Base-by-base conservation (phyloP, 2,113 vertebrate genomes). In the Vulpes lagopus region DNA sequence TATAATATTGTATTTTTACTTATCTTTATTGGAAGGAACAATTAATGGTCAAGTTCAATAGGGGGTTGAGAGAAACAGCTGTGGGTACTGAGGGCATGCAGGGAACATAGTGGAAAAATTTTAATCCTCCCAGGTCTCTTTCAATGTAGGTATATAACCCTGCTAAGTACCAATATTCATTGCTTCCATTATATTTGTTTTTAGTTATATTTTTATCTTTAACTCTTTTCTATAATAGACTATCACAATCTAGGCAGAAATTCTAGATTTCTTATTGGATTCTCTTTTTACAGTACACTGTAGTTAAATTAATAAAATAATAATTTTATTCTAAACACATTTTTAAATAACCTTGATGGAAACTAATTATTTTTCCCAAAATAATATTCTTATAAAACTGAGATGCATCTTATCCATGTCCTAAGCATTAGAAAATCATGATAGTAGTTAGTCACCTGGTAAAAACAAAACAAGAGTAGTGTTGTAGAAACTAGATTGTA, bases 291-390 rank as follows among this genome's bases (percentile, higher is more conserved):
- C 0, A 71, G 19, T 62, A 53, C 15, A 57, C 49, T 84, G 1
- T 64, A 73, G 92, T 60, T 84, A 93, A 94, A 71, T 83, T 27
- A 15, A 64, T 55, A 62, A 81, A 90, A 78, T 23, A 82, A 87
- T 91, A 64, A 43, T 53, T 78, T 87, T 86, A 89, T 57, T 86
- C 11, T 32, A 84, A 84, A 35, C 5, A 76, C 5, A 65, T 62
- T 94, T 94, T 93, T 20, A 91, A 96, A 91, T 71, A 32, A 43
- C 38, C 49, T 83, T 59, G 8, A 76, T 30, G 12, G 23, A 67
- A 82, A 51, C 20, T 8, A 62, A 11, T 27, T n/a, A 27, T 59
- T 87, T 89, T 91, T 94, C 14, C 22, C 67, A 67, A 73, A 94
- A 25, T 23, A 59, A 57, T 51, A 59, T 55, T 19, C 30, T 30